Base-by-base conservation (phyloP, 1,140 invertebrate genomes). In the Ruditapes philippinarum region DNA sequence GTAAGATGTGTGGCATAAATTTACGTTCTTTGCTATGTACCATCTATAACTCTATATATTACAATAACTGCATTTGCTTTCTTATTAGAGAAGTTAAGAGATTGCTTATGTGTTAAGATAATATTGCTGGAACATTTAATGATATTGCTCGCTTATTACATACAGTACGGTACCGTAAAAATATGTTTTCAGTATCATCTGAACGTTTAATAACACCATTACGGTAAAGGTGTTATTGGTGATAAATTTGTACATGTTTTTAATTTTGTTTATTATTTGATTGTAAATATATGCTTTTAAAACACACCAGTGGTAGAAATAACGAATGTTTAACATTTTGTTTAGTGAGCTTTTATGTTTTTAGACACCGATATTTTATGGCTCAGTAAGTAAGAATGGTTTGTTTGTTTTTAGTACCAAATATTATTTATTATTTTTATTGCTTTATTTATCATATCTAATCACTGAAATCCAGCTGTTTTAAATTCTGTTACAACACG, bases 361-460 rank as follows among this genome's bases (percentile, higher is more conserved):
- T 62, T n/a, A n/a, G n/a, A 62, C 19, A 62, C 57, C n/a, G 25
- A 62, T 62, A 62, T 62, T 62, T 62, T 62, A 62, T 28, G n/a
- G n/a, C n/a, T 28, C 57, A 28, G 51, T 57, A n/a, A n/a, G 25
- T 4, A 25, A 28, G 25, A n/a, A 62, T 7, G 28, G 22, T 4
- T 38, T 7, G 28, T 19, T 4, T 38, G 33, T 70, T 70, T 70
- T 70, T 28, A 70, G 65, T 70, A 70, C 65, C 65, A 70, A 70
- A 70, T 70, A 70, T 70, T 70, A 70, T 70, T 70, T 70, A 70
- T 70, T 65, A 65, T 65, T 70, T 70, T 70, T 70, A 70, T 70
- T 70, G 28, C 65, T 70, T 22, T 70, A 70, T 38, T 28, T 70
- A 70, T 70, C 65, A 9, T 31, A 25, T 38, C 11, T 36, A 19